Evolutionary conservation across 2,888 invertebrate genomes (phyloP), one percentile per base, ranked within the genome.

Genomic region (Limnephilus lunatus): DNA sequence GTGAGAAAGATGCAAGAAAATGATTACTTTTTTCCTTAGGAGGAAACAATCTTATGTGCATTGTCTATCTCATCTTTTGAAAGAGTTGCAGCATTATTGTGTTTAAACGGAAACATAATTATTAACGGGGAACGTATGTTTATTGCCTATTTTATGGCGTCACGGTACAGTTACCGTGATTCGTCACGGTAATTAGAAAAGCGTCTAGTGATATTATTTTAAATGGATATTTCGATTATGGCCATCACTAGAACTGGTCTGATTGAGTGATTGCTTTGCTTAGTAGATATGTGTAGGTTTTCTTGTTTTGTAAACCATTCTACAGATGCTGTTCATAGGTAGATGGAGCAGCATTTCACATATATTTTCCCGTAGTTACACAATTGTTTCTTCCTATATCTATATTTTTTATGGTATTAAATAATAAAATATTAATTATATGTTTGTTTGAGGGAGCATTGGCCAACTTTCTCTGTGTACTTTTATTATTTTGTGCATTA

Each of bases 401-500:
- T 68, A n/a, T 68, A 68, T 68, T 25, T 68, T 68, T 25, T n/a
- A 68, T 68, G 25, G 25, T n/a, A 5, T 68, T n/a, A 68, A 68
- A 25, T 68, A 68, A 68, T 25, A 25, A 25, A 68, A 68, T 68
- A n/a, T 68, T 25, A 48, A 48, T 68, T n/a, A 48, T n/a, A 68
- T 68, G 25, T 68, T 7, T 19, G 19, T 68, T 5, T n/a, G 25
- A 25, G 68, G 0, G 25, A 68, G 68, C 9, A n/a, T 68, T 25
- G 7, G 9, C 25, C 25, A 25, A 7, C n/a, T 53, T 90, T 91
- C n/a, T 48, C 48, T 88, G 14, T 88, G 48, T 86, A 87, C 7
- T 30, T 91, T 80, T 48, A 85, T 86, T 48, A 87, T 90, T 90
- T 81, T 81, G 32, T 92, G 39, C 89, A 44, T 91, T 87, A 82